phyloP scores from a whole-genome alignment of 1,140 invertebrate species.

The Paraescarpia echinospica region DNA sequence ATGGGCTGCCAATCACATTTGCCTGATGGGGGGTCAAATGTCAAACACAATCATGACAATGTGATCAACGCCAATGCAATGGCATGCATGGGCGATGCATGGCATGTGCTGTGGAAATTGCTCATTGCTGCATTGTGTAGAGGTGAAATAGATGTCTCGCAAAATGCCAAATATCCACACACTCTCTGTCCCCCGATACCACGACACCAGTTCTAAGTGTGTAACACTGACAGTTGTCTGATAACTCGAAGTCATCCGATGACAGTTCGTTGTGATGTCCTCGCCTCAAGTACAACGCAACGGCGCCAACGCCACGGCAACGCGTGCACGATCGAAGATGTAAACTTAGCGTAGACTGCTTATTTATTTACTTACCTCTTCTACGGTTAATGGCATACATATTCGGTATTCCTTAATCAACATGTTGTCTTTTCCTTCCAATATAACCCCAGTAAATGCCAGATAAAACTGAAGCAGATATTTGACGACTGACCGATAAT shows the following conservation, averaged over 20 bases:
- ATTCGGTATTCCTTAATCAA: conserved; percentile 86
- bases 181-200: background rate
- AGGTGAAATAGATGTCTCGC: background rate
- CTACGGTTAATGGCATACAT: conserved; percentile 86
- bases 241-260: background rate
- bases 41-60: no score
- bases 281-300: background rate
- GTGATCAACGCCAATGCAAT: no score
- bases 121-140: no score
- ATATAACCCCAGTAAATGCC: background rate
- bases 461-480: background rate
- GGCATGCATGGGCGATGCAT: no score
- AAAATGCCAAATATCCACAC: background rate
- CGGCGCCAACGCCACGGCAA: background rate
- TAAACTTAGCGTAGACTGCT: background rate
- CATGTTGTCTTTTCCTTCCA: conserved; percentile 50
- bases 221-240: no score
- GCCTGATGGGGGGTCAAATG: no score
- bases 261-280: background rate
- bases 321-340: no score
- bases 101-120: no score
- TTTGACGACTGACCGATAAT: background rate
- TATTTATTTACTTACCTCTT: conserved; percentile 75
- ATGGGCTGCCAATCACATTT: no score
- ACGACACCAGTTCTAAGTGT: background rate